Base-by-base conservation (phyloP, 2,888 invertebrate species). In the Eristalis pertinax region DNA sequence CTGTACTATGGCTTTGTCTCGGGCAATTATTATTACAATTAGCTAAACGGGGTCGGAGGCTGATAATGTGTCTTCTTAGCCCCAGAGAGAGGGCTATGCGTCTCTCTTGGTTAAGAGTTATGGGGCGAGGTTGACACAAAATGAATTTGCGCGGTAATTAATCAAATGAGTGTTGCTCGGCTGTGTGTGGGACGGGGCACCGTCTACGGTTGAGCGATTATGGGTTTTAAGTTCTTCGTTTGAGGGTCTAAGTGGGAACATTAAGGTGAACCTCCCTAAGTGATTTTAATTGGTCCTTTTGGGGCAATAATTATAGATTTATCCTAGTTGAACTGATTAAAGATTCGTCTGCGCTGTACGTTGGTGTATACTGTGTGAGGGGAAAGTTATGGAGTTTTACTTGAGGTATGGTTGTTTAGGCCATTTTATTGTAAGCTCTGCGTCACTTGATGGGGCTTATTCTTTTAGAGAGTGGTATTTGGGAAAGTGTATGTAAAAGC, bases 1-100 rank as follows among this genome's bases (percentile, higher is more conserved):
- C 73, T 84, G 87, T 80, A 78, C 87, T 72, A 72, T 84, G 84
- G 84, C 87, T 87, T 87, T 87, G 87, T 87, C 87, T 84, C 79
- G 87, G 87, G 87, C 84, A 87, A 87, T 87, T 87, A 87, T 87
- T 87, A 87, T 87, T 84, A 87, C 87, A 87, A 87, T 87, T 87
- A 87, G 87, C 83, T 86, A 82, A 86, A 83, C 78, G 50, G 83
- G 74, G 82, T 68, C 84, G 76, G 80, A 76, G 87, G 79, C 87
- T 87, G 87, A 87, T 87, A 87, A 87, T 84, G 79, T 87, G 76
- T 87, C 87, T 80, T 79, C 76, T 84, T 83, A 76, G 75, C 75
- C 73, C 75, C 50, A 19, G 24, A 35, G 72, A 76, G 79, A 72
- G 68, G 7, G 32, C 32, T 10, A 10, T 69, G 60, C 65, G 77